Base-by-base conservation (phyloP, 2,888 invertebrate species). In the Leptothorax acervorum region DNA sequence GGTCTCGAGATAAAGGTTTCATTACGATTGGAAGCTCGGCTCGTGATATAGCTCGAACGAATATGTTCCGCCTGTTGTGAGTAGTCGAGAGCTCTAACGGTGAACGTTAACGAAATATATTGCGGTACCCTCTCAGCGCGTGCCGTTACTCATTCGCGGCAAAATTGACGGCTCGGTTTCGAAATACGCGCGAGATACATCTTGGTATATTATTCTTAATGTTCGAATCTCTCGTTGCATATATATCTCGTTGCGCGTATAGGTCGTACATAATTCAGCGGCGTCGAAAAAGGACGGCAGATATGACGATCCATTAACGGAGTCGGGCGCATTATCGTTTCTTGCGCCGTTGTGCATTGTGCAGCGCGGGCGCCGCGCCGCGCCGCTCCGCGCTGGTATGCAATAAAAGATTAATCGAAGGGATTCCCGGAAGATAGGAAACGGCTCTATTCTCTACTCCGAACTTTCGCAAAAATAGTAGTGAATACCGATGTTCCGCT, bases 361-460 rank as follows among this genome's bases (percentile, higher is more conserved):
- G 68, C 74, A 28, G 55, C 62, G 74, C 76, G 76, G 39, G 53
- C 39, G 39, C 53, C 39, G 57, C 55, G 55, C 70, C 23, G 53
- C 53, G 39, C 53, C 39, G 53, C 53, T 28, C 53, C 39, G 57
- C 55, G 55, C 70, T 57, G 73, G 83, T 85, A 74, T 65, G 85
- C 81, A 83, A 85, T 83, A 81, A 85, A 85, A 85, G 85, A 85
- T 85, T 85, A 84, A 87, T 86, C 84, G 87, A 71, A 73, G 68
- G 66, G 66, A 79, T 82, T 66, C 60, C 51, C 42, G 51, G 53
- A 48, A 65, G 82, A 84, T 74, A 71, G 65, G 84, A 84, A 84
- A 84, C 84, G 66, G 57, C 71, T 65, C 81, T 70, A 71, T 84
- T 84, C 81, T 82, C 73, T 48, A 23, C 68, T 66, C 62, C 15